A percentile compares a stretch with the other conserved stretches of the same genome.
phyloP scores from a whole-genome alignment of 2,113 vertebrate species.

The Oreochromis tanganicae region DNA sequence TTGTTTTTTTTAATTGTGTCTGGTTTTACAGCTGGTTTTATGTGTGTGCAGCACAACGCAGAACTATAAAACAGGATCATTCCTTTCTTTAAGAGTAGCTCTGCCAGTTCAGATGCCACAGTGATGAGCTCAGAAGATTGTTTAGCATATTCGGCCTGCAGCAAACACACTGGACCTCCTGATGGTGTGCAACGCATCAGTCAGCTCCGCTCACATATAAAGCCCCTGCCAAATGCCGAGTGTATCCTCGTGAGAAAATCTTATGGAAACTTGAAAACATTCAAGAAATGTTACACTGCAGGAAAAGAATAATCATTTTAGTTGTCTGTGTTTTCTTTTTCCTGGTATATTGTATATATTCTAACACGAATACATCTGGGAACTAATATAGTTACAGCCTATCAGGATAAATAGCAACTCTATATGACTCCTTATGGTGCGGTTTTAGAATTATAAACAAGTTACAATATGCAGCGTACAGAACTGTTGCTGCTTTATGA shows the following conservation, averaged over 20 bases:
- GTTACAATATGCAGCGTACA: background rate
- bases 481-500: background rate
- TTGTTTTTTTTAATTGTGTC: background rate
- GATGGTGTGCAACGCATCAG: conserved; percentile 3
- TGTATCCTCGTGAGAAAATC: background rate
- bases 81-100: background rate
- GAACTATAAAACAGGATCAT: background rate
- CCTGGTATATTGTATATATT: background rate
- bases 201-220: background rate
- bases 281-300: background rate
- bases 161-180: conserved; percentile 17
- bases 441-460: background rate
- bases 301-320: background rate
- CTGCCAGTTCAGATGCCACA: background rate
- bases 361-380: background rate
- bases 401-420: background rate
- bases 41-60: background rate
- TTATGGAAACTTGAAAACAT: background rate
- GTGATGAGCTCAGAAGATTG: background rate
- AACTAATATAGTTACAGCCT: background rate
- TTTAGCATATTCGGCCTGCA: conserved; percentile 25
- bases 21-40: background rate
- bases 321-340: background rate
- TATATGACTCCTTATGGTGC: background rate
- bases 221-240: background rate